Percentiles rank a stretch among this genome's conserved stretches.
phyloP scores from a whole-genome alignment of 2,113 vertebrate genomes.

The Callipepla squamata region DNA sequence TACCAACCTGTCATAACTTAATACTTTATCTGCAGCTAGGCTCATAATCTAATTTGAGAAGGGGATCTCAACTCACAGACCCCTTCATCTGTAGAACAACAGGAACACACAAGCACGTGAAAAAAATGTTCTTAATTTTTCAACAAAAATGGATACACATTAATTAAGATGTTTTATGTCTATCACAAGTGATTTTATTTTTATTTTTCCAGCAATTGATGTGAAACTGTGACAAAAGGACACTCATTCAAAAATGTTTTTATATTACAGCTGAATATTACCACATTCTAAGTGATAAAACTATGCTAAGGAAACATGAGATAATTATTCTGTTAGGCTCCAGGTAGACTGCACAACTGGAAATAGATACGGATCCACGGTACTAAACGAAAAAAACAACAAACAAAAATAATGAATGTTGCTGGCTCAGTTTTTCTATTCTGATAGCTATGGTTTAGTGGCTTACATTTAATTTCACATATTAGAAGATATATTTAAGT shows the following conservation, averaged over 20 bases:
- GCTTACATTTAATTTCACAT: neutral
- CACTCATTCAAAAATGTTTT: neutral
- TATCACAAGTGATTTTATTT: conserved; percentile 37
- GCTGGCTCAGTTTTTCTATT: neutral
- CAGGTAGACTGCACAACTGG: neutral
- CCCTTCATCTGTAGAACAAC: neutral
- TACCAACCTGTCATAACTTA: neutral
- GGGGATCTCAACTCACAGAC: neutral
- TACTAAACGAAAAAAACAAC: neutral
- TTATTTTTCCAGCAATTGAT: conserved; percentile 16
- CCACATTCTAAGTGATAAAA: neutral
- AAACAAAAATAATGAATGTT: neutral
- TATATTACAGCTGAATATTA: neutral
- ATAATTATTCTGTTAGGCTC: neutral
- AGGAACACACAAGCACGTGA: neutral
- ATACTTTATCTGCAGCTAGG: neutral
- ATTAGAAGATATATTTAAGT: neutral
- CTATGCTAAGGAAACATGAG: neutral
- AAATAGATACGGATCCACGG: neutral
- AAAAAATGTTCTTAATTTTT: conserved; percentile 2
- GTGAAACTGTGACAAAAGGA: neutral
- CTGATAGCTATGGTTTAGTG: neutral
- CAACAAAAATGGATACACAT: neutral
- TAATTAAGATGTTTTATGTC: neutral
- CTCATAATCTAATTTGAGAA: neutral